A percentile compares a stretch with the other conserved stretches of the same genome.
Evolutionary conservation across 2,797 vertebrate species (phyloP).

Genomic region (Halcyon chelicuti): DNA sequence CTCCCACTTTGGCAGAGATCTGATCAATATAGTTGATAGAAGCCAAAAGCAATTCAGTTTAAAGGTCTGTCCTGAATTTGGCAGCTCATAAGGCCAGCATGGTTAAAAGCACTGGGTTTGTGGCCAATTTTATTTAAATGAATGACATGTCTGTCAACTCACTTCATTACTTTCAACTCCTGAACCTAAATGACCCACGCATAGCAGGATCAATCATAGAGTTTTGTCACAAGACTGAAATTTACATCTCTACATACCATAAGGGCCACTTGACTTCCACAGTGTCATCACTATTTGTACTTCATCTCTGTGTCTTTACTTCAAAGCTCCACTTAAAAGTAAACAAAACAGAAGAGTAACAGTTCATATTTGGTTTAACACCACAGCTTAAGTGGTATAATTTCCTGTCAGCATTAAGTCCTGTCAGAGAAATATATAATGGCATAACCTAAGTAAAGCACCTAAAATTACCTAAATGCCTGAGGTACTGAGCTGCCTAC

Average conservation of each 20-base stretch:
- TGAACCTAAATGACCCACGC: background rate
- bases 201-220: background rate
- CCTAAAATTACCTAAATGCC: background rate
- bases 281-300: background rate
- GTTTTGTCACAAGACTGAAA: background rate
- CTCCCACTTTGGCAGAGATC: background rate
- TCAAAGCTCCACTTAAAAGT: background rate
- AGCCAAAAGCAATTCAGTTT: background rate
- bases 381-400: background rate
- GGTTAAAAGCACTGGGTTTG: background rate
- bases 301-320: background rate
- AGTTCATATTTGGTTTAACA: background rate
- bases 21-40: background rate
- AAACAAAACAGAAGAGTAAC: background rate
- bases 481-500: background rate
- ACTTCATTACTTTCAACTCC: background rate
- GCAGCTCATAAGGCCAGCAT: background rate
- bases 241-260: background rate
- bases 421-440: background rate
- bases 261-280: background rate
- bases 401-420: background rate
- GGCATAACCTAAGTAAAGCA: background rate
- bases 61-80: background rate
- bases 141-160: background rate
- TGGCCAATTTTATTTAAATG: background rate